phyloP scores from a whole-genome alignment of 2,113 vertebrate species.

The Etheostoma spectabile region DNA sequence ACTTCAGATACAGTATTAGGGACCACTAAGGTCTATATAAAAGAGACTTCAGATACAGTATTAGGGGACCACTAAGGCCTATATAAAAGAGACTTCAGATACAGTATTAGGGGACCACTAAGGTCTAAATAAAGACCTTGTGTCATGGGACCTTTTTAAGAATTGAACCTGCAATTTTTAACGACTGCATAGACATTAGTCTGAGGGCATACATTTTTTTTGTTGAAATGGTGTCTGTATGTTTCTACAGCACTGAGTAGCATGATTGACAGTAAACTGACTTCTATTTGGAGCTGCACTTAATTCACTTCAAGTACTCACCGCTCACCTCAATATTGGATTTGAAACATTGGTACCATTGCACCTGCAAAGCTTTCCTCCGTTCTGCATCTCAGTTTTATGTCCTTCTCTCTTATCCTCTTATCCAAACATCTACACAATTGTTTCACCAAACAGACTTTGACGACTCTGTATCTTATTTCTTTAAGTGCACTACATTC shows the following conservation, averaged over 20 bases:
- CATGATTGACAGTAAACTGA: neutral
- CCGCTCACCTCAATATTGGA: conserved; percentile 1
- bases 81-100: too few relatives aligned
- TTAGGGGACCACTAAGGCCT: too few relatives aligned
- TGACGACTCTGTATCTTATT: conserved; percentile 32
- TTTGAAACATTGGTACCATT: conserved; percentile 3
- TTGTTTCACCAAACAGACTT: conserved; percentile 22
- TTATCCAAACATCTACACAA: conserved; percentile 2
- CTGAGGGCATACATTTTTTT: too few relatives aligned
- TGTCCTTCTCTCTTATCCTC: conserved; percentile 7
- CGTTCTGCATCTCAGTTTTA: conserved; percentile 17
- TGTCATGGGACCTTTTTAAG: too few relatives aligned
- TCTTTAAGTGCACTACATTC: conserved; percentile 49
- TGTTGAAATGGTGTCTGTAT: too few relatives aligned
- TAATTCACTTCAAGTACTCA: neutral
- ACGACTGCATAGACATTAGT: too few relatives aligned
- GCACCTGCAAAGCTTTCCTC: neutral
- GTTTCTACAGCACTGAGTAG: neutral
- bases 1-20: too few relatives aligned
- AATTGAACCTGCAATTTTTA: too few relatives aligned
- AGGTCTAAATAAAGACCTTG: too few relatives aligned
- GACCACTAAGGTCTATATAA: too few relatives aligned
- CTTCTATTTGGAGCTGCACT: neutral
- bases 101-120: too few relatives aligned
- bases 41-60: too few relatives aligned